phyloP scores from a whole-genome alignment of 2,888 invertebrate species.

The Gnatocerus cornutus region DNA sequence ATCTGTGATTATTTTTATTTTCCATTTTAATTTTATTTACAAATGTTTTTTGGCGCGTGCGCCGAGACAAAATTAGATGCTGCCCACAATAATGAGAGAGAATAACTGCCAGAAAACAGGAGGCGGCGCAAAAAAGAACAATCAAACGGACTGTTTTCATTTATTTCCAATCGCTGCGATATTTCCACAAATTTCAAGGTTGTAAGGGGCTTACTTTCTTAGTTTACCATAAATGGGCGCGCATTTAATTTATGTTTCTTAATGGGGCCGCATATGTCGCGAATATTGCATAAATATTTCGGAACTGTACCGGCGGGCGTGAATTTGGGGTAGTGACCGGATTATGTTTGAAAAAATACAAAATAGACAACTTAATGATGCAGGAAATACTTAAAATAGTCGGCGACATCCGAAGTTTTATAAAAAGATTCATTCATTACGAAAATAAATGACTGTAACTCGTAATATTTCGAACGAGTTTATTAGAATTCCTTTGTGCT shows the following conservation, averaged over 20 bases:
- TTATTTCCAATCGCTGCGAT: constrained; percentile 1
- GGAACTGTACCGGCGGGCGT: too few relatives aligned
- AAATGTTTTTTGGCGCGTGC: constrained; percentile 61
- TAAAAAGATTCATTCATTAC: constrained; percentile 47
- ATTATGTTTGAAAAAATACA: constrained; percentile 18
- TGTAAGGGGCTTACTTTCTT: constrained; percentile 25
- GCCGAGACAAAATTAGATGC: constrained; percentile 64
- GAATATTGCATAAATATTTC: too few relatives aligned
- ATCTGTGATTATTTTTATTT: constrained; percentile 50
- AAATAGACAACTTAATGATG: constrained; percentile 34
- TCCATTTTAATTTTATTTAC: constrained; percentile 48
- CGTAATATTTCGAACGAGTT: constrained; percentile 5
- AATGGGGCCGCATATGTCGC: constrained; percentile 6
- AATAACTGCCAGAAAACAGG: constrained; percentile 24
- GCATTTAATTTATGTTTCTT: constrained; percentile 33
- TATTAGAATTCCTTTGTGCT: neutral
- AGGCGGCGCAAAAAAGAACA: constrained; percentile 16
- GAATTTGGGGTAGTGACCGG: neutral
- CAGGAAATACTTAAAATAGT: constrained; percentile 48
- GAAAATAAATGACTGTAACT: neutral
- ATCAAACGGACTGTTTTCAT: constrained; percentile 1
- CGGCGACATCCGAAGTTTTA: constrained; percentile 32
- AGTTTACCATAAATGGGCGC: constrained; percentile 30
- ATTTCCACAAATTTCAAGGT: constrained; percentile 25
- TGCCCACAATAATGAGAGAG: constrained; percentile 58